Conservation (phyloP, 2,113 vertebrate species). For the Bothrops jararaca region DNA sequence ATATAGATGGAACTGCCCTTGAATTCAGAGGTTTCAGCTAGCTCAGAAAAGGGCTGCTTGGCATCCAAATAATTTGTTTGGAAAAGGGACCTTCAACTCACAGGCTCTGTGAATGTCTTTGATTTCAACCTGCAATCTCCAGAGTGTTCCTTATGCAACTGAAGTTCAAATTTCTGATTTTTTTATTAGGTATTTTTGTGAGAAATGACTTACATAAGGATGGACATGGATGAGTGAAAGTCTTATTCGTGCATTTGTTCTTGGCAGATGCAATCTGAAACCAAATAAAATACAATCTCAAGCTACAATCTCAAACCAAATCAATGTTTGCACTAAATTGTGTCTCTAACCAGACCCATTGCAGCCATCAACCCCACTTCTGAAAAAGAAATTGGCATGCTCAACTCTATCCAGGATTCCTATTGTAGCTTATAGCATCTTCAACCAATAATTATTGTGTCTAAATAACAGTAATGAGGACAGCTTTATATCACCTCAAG, state of each 20-base stretch:
- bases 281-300: neutral
- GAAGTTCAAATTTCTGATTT: neutral
- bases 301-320: neutral
- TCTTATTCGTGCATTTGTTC: neutral
- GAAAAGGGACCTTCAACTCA: neutral
- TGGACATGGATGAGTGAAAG: neutral
- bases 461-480: neutral
- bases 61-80: neutral
- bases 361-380: neutral
- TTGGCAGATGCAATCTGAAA: neutral
- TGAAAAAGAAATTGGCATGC: neutral
- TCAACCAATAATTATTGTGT: neutral
- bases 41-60: neutral
- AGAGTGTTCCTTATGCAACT: neutral
- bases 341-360: neutral
- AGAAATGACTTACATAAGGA: neutral
- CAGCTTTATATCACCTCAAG: neutral
- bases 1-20: neutral
- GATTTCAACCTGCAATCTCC: neutral
- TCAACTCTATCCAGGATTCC: neutral
- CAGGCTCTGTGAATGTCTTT: neutral
- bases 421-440: neutral
- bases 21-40: neutral
- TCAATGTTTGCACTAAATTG: neutral
- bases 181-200: neutral